A percentile compares a stretch with the other conserved stretches of the same genome.
phyloP scores from a whole-genome alignment of 1,140 invertebrate species.

The Aplysia californica region DNA sequence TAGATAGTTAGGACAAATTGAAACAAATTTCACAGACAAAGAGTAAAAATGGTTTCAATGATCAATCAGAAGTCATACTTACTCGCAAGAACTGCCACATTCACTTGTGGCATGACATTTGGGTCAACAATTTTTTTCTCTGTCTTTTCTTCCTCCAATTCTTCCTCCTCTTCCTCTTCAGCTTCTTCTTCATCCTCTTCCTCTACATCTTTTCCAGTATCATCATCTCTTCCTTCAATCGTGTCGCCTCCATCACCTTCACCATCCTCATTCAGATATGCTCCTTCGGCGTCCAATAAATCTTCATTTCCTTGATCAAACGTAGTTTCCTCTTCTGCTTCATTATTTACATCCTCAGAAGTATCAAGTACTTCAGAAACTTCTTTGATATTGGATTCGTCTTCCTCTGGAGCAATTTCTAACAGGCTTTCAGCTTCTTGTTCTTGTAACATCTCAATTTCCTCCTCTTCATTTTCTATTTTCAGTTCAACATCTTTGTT shows the following conservation, averaged over 20 bases:
- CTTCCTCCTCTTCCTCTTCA: neutral
- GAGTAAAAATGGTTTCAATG: neutral
- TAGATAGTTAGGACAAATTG: neutral
- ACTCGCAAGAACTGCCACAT: neutral
- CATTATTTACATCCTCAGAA: neutral
- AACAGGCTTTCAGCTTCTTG: too few relatives aligned
- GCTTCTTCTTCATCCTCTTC: neutral
- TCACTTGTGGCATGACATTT: neutral
- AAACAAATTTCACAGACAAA: neutral
- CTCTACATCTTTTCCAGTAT: neutral
- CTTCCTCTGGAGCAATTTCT: too few relatives aligned
- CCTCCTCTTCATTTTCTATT: too few relatives aligned
- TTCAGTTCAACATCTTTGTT: too few relatives aligned
- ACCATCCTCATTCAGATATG: neutral
- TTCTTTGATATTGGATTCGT: too few relatives aligned
- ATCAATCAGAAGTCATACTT: neutral
- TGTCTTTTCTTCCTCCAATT: neutral
- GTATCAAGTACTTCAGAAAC: neutral
- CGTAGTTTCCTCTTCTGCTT: neutral
- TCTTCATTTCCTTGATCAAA: neutral
- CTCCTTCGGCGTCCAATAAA: neutral
- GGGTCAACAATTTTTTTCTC: neutral
- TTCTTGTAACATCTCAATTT: too few relatives aligned
- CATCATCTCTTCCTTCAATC: neutral
- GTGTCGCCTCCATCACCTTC: neutral